Evolutionary conservation across 2,888 invertebrate genomes (phyloP).

Genomic region (Sarcophaga subvicina): DNA sequence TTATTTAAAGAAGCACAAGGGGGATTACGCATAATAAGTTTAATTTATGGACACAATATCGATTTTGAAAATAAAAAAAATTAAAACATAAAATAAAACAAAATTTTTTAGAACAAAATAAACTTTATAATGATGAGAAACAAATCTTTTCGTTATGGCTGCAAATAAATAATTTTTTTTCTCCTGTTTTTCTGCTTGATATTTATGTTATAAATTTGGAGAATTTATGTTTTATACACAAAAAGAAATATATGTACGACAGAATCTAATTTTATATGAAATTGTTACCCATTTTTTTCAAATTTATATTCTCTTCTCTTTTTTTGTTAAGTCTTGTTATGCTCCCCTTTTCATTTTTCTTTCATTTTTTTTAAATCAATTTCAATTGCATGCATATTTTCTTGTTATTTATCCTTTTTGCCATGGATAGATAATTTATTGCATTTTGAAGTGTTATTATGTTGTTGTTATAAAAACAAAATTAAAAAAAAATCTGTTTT

Average conservation of each 20-base stretch:
- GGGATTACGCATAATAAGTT: conserved; percentile 40
- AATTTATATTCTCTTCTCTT: background rate
- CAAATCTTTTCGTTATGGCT: background rate
- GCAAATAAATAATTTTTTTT: conserved; percentile 13
- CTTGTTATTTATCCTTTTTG: conserved; percentile 62
- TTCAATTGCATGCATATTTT: conserved; percentile 55
- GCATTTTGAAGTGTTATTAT: conserved; percentile 70
- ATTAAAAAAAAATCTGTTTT: background rate
- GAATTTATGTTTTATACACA: background rate
- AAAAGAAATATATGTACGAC: background rate
- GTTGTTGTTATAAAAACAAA: conserved; percentile 45
- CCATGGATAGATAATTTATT: conserved; percentile 70
- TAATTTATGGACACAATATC: conserved; percentile 53
- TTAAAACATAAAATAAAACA: background rate
- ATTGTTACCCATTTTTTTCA: background rate
- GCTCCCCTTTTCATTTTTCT: background rate
- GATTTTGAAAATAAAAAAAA: conserved; percentile 31
- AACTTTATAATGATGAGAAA: background rate
- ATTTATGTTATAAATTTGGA: background rate
- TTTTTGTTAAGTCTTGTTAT: background rate
- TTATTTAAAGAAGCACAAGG: conserved; percentile 37
- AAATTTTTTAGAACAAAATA: no score
- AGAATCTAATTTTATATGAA: background rate
- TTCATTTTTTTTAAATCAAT: conserved; percentile 40
- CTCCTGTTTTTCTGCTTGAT: background rate